Conservation (phyloP, 2,797 vertebrate species). For the Xiphorhynchus erythropygius region DNA sequence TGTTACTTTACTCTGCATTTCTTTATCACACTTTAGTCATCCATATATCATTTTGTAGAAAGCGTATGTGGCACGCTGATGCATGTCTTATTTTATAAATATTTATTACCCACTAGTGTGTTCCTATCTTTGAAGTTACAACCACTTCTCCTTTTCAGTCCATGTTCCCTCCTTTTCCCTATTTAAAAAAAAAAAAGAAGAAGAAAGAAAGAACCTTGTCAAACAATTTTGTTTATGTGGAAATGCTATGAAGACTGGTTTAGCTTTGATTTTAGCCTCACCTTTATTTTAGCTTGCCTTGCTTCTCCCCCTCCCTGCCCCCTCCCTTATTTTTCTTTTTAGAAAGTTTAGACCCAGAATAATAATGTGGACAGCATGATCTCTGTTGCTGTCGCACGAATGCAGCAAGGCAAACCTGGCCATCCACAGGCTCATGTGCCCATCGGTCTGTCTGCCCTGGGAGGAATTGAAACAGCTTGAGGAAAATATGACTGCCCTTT, state of each 20-base stretch:
- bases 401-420: not conserved
- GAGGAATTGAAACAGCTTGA: not conserved
- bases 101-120: conserved; percentile 69
- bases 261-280: conserved; percentile 32
- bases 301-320: not conserved
- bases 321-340: not conserved
- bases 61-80: conserved; percentile 64
- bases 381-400: not conserved
- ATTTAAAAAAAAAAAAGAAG: not conserved
- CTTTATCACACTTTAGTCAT: conserved; percentile 63
- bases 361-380: conserved; percentile 29
- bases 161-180: conserved; percentile 8
- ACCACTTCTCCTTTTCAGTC: conserved; percentile 25
- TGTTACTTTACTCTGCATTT: conserved; percentile 67
- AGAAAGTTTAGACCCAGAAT: conserved; percentile 5
- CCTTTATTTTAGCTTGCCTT: conserved; percentile 59
- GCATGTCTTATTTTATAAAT: conserved; percentile 76
- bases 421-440: not conserved
- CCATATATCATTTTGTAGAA: conserved; percentile 58
- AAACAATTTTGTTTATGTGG: conserved; percentile 48
- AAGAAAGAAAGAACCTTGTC: not conserved
- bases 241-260: conserved; percentile 2
- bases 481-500: not conserved
- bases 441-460: not conserved
- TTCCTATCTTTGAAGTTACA: conserved; percentile 71